Evolutionary conservation across 2,797 vertebrate species (phyloP), one percentile per base, ranked within the genome.

Genomic region (Cyclopterus lumpus): DNA sequence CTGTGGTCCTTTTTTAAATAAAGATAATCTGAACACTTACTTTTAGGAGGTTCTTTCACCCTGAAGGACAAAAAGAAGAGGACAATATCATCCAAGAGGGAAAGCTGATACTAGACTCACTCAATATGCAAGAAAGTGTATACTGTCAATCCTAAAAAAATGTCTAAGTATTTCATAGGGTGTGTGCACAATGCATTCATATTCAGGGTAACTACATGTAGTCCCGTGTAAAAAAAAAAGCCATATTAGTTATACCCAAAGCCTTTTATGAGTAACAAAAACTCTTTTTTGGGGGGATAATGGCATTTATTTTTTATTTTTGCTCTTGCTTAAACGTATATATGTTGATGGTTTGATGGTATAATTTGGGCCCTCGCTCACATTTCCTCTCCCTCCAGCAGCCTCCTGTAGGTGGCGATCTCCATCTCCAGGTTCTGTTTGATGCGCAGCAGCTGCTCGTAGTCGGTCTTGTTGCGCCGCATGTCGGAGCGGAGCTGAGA

Each of bases 361-460:
- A 5, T 22, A 5, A 24, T 10, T 54, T 4, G 1, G 4, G 4
- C 9, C 10, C 75, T 44, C n/a, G 80, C 93, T 91, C 85, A 96
- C 95, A 93, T 77, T 79, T 96, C 92, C 57, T 49, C 95, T 87
- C 95, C 95, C 62, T 94, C 95, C 90, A 96, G 94, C 75, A 95
- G 89, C 79, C 93, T 92, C 87, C 95, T 94, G 90, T 95, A 95
- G 75, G 94, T 96, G 68, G 92, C 89, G 20, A 95, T 95, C 93
- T 96, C 95, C 91, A 95, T 94, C 90, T 96, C 93, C 92, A 94
- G 92, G 84, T 92, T 96, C 92, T 95, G 94, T 63, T 94, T 95
- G 91, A 96, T 91, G 71, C 89, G 93, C 77, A 96, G 93, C 88
- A 96, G 92, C 83, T 93, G 95, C 68, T 91, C 95, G 7, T 95